Evolutionary conservation across 2,113 vertebrate species (phyloP), one percentile per base, ranked within the genome.

Genomic region (Nothobranchius kuhntae): DNA sequence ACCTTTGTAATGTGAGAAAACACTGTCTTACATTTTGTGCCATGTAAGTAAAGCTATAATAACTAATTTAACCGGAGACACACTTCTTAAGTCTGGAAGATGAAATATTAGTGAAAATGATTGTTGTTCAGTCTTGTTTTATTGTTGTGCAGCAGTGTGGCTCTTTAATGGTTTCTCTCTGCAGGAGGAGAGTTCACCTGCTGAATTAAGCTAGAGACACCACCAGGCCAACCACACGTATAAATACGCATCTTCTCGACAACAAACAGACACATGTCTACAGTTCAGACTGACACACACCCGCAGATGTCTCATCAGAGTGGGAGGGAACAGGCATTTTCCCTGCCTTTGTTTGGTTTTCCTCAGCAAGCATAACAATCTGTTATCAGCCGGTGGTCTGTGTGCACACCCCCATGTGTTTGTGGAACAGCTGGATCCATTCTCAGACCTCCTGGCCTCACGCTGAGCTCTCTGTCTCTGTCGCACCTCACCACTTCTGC

Each of bases 401-500:
- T 51, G 48, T 10, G 10, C 17, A 9, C 9, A n/a, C 0, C 77
- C 84, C 67, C 85, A 87, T 84, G 36, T 80, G 59, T 87, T 67
- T 71, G 76, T 65, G 53, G 26, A 90, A 73, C 87, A 92, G 90
- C 87, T 89, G 88, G 82, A 81, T 53, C 73, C 59, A 53, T 65
- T 89, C 81, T 65, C 48, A 55, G 60, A 68, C 71, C 45, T 73
- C 21, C 61, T 11, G 55, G 76, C 75, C 58, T 62, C 89, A 83
- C 69, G 75, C 88, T 80, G 85, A 70, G 78, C 59, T 53, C 68
- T 45, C 53, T 53, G 55, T 74, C 69, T 56, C 68, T 57, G 58
- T 83, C 61, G 71, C 75, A 71, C 69, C 73, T 86, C 84, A 81
- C 78, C 81, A 89, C 82, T 73, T 75, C 75, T 80, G 92, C 88